phyloP scores from a whole-genome alignment of 2,797 vertebrate species.

The Salarias fasciatus region DNA sequence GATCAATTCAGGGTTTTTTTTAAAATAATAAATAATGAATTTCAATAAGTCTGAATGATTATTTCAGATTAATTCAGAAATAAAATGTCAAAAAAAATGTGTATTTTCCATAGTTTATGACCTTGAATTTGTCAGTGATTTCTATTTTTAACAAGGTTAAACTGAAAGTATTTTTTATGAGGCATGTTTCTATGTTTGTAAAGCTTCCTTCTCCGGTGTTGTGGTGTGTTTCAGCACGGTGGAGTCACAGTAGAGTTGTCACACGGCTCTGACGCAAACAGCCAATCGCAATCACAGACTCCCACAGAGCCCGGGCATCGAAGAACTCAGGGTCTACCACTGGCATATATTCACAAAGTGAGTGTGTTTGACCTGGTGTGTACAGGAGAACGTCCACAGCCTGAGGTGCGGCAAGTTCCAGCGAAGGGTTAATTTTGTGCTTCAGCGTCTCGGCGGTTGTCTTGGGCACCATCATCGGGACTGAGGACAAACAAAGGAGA shows the following conservation, averaged over 20 bases:
- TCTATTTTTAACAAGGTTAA: too few species aligned
- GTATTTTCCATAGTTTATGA: too few species aligned
- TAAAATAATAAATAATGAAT: too few species aligned
- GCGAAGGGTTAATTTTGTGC: conserved; percentile 95
- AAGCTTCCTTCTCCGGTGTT: too few species aligned
- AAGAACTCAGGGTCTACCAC: neutral
- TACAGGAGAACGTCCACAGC: conserved; percentile 92
- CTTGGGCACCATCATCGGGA: conserved; percentile 91
- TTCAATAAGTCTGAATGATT: too few species aligned
- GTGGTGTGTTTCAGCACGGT: neutral
- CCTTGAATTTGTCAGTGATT: too few species aligned
- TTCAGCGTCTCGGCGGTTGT: conserved; percentile 93
- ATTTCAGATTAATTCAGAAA: too few species aligned
- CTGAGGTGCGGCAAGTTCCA: conserved; percentile 86
- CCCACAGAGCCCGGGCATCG: conserved; percentile 9
- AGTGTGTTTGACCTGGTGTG: conserved; percentile 85
- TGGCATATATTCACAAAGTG: too few species aligned
- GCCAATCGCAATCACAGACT: conserved; percentile 2
- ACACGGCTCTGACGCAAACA: conserved; percentile 11
- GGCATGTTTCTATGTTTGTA: too few species aligned
- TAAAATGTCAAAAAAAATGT: too few species aligned
- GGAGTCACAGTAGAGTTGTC: conserved; percentile 10
- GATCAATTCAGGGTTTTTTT: too few species aligned
- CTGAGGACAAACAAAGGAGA: conserved; percentile 71
- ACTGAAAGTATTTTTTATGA: too few species aligned